Conservation (phyloP, 2,888 invertebrate genomes). For the Lasioglossum calceatum region DNA sequence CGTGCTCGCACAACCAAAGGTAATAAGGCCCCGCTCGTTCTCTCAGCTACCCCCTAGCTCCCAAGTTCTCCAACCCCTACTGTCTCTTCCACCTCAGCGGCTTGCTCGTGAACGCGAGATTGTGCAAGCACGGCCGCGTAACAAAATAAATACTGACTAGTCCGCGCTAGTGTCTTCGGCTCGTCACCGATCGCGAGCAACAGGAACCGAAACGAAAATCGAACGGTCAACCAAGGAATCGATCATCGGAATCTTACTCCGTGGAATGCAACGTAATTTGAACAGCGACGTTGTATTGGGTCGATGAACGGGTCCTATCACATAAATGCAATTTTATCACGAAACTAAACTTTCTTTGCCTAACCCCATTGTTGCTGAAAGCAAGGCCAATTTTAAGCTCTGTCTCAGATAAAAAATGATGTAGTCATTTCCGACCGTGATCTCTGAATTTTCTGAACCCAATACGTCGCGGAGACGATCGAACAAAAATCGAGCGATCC, state of each 20-base stretch:
- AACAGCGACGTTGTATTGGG: background rate
- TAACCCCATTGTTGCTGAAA: background rate
- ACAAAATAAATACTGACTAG: slow-evolving; percentile 81
- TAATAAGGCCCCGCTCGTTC: slow-evolving; percentile 68
- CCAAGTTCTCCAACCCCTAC: background rate
- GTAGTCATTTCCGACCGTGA: background rate
- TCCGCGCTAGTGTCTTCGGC: slow-evolving; percentile 68
- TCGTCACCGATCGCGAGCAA: slow-evolving; percentile 50
- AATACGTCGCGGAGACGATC: slow-evolving; percentile 1
- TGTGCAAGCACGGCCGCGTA: slow-evolving; percentile 70
- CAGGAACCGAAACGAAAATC: slow-evolving; percentile 5
- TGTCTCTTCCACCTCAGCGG: background rate
- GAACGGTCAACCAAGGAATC: background rate
- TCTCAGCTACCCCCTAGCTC: slow-evolving; percentile 5
- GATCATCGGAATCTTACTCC: background rate
- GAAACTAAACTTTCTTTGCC: background rate
- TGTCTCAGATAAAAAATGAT: background rate
- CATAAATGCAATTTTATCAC: background rate
- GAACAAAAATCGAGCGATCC: slow-evolving; percentile 17
- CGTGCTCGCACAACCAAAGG: slow-evolving; percentile 68
- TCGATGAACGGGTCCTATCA: background rate
- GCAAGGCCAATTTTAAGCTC: background rate
- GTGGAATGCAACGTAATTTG: slow-evolving; percentile 43
- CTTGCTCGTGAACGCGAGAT: slow-evolving; percentile 42
- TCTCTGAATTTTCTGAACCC: background rate